A percentile compares a stretch with the other conserved stretches of the same genome.
Evolutionary conservation across 1,140 invertebrate genomes (phyloP).

Genomic region (Calephelis virginiensis): DNA sequence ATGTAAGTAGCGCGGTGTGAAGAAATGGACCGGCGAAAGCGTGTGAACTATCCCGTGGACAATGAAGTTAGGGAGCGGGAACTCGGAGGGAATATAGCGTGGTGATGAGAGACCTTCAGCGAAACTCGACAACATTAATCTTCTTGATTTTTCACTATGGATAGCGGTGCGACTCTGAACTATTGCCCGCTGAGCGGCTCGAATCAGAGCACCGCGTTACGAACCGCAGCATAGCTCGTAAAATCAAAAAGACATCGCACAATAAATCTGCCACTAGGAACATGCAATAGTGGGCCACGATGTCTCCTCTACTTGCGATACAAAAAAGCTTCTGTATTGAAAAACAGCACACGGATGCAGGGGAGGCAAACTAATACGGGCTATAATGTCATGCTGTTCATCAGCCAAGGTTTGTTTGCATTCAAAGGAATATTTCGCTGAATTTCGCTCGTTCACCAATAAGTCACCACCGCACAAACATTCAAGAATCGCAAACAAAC

Average conservation of each 20-base stretch:
- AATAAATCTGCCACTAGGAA: constrained; percentile 25
- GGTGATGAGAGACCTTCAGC: constrained; percentile 77
- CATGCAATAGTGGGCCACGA: constrained; percentile 55
- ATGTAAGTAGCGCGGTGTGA: constrained; percentile 71
- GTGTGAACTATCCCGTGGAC: constrained; percentile 59
- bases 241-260: constrained; percentile 76
- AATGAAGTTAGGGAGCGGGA: constrained; percentile 38
- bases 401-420: constrained; percentile 48
- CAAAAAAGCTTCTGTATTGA: constrained; percentile 22
- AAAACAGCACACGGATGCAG: constrained; percentile 60
- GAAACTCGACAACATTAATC: constrained; percentile 60
- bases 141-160: constrained; percentile 69
- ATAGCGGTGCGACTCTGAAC: constrained; percentile 55
- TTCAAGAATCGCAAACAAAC: constrained; percentile 63
- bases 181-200: constrained; percentile 23
- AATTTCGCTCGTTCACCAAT: constrained; percentile 71
- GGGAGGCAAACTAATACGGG: constrained; percentile 31
- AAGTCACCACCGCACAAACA: constrained; percentile 40
- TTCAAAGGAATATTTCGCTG: constrained; percentile 61
- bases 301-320: constrained; percentile 46
- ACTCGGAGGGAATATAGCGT: constrained; percentile 34
- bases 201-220: constrained; percentile 29
- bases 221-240: constrained; percentile 54
- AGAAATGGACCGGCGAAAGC: constrained; percentile 68
- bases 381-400: constrained; percentile 53